Evolutionary conservation across 2,797 vertebrate species (phyloP), one percentile per base, ranked within the genome.

Genomic region (Lycodopsis pacificus): DNA sequence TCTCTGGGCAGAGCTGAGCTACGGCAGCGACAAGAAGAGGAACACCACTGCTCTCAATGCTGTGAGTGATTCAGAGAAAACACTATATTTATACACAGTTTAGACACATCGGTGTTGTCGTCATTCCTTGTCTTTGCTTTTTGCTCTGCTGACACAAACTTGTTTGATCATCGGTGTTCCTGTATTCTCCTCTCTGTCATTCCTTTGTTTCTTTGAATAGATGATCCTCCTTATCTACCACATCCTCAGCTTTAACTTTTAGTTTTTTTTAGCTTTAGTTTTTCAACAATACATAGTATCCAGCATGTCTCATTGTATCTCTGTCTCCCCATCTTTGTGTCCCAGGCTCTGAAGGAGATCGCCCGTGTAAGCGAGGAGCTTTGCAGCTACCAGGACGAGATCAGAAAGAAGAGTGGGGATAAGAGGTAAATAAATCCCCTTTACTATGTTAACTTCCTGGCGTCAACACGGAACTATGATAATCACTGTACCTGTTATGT

Each of bases 321-420:
- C 61, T 81, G 19, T 75, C 46, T 82, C 15, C 25, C 20, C 6
- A 15, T 62, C 72, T 88, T 57, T 80, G 53, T 71, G 67, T 81
- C 73, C 82, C 92, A 99, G 98, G 98, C 98, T 90, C 95, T 99
- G 77, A 96, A 96, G 90, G 98, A 99, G 96, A 98, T 99, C 77
- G 97, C 97, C 58, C 95, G 95, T 93, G 97, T 99, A 63, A 99
- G 98, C 86, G 97, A 99, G 93, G 98, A 99, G 89, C 94, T 99
- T 73, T 98, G 97, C 92, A 98, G 95, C 95, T 99, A 98, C 93
- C 98, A 99, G 95, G 96, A 98, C 86, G 96, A 98, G 95, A 97
- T 98, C 83, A 94, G 88, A 87, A 96, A 93, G 90, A 96, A 90
- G 86, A 94, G 95, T 56, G 95, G 85, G 70, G 95, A 96, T 80